Evolutionary conservation across 2,113 vertebrate species (phyloP).

Genomic region (Lota lota): DNA sequence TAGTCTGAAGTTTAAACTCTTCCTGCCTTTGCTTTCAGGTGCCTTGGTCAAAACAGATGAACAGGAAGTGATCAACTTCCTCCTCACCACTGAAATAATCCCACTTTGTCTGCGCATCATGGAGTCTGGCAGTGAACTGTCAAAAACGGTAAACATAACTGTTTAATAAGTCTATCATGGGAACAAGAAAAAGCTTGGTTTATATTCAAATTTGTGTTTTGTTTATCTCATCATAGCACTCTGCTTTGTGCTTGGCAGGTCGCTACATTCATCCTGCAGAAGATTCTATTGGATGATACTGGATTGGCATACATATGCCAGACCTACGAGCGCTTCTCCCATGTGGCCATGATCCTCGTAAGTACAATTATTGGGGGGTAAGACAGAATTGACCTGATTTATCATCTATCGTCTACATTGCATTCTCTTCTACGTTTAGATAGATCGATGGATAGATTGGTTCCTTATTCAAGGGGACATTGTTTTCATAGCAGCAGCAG

Average conservation of each 20-base stretch:
- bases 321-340: conserved; percentile 95
- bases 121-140: conserved; percentile 98
- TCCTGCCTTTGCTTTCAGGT: conserved; percentile 66
- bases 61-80: conserved; percentile 98
- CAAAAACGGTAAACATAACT: conserved; percentile 85
- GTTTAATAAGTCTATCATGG: background rate
- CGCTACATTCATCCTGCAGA: conserved; percentile 97
- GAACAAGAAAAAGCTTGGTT: background rate
- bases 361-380: conserved; percentile 34
- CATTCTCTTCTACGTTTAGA: background rate
- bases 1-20: background rate
- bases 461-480: background rate
- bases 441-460: background rate
- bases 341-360: conserved; percentile 98
- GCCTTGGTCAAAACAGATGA: conserved; percentile 98
- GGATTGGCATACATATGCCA: conserved; percentile 97
- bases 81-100: conserved; percentile 97
- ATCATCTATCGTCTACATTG: background rate
- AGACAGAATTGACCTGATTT: background rate
- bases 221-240: background rate
- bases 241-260: conserved; percentile 72
- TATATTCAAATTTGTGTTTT: background rate
- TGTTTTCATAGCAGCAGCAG: no score
- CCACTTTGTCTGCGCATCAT: conserved; percentile 97
- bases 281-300: conserved; percentile 96